Conservation (phyloP, 2,888 invertebrate species). For the Thelaira solivaga region DNA sequence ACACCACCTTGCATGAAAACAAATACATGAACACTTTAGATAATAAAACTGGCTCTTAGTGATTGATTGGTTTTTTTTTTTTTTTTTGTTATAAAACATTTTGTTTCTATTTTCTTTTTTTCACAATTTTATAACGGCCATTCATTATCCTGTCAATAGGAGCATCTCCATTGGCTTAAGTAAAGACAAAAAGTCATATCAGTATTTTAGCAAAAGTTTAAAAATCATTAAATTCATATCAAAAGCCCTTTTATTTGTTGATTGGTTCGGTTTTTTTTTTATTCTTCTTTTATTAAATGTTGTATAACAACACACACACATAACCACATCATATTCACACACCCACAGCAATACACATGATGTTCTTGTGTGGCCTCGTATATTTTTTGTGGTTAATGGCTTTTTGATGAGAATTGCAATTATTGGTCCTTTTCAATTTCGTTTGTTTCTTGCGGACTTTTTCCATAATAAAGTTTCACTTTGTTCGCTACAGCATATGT, state of each 20-base stretch:
- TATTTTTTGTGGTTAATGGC: slow-evolving; percentile 69
- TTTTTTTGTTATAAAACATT: slow-evolving; percentile 48
- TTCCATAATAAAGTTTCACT: slow-evolving; percentile 15
- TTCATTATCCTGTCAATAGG: slow-evolving; percentile 59
- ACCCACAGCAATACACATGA: slow-evolving; percentile 41
- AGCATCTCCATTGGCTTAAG: slow-evolving; percentile 21
- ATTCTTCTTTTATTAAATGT: slow-evolving; percentile 44
- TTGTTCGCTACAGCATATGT: slow-evolving; percentile 23
- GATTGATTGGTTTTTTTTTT: slow-evolving; percentile 50
- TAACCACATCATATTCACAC: too few relatives aligned
- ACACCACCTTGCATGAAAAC: neutral
- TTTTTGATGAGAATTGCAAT: slow-evolving; percentile 72
- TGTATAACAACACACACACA: too few relatives aligned
- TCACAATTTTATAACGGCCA: slow-evolving; percentile 29
- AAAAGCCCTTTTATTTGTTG: slow-evolving; percentile 42
- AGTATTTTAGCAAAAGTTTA: slow-evolving; percentile 56
- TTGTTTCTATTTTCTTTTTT: slow-evolving; percentile 25
- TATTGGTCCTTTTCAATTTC: slow-evolving; percentile 50
- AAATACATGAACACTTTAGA: neutral
- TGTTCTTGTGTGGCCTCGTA: slow-evolving; percentile 49
- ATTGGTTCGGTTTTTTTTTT: slow-evolving; percentile 63
- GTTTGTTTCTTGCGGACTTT: slow-evolving; percentile 14
- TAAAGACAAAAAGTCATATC: slow-evolving; percentile 43
- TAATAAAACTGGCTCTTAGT: neutral
- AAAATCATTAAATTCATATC: slow-evolving; percentile 59